These are phyloP conservation scores for Drosophila biarmipes DNA, from an alignment of 1,140 invertebrate genomes.

Conservation along the genomic window DNA sequence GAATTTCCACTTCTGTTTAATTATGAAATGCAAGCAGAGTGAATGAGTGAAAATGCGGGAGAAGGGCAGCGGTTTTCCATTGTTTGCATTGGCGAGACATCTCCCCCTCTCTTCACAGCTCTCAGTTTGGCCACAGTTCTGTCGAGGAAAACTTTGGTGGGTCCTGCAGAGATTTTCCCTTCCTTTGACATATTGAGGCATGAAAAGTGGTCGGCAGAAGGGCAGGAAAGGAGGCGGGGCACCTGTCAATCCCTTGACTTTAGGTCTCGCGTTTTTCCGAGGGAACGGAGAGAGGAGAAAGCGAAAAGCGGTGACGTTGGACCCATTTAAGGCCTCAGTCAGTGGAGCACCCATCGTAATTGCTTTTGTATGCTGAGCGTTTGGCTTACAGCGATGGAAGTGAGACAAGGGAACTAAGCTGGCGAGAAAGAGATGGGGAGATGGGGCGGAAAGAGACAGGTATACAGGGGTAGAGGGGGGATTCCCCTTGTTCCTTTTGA, in stretches of 20 bases:
- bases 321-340: constrained; percentile 20
- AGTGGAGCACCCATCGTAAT: constrained; percentile 49
- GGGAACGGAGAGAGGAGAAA: constrained; percentile 3
- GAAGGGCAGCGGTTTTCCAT: constrained; percentile 11
- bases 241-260: constrained; percentile 47
- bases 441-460: neutral
- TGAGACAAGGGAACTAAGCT: constrained; percentile 47
- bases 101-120: neutral
- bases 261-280: constrained; percentile 4
- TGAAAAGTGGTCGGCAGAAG: neutral
- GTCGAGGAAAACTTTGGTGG: constrained; percentile 21
- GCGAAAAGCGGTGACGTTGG: neutral
- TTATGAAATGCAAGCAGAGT: constrained; percentile 50
- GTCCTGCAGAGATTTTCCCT: constrained; percentile 25
- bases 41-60: constrained; percentile 9
- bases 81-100: constrained; percentile 18
- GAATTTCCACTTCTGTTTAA: constrained; percentile 32
- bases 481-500: constrained; percentile 2
- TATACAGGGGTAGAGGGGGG: too few relatives aligned
- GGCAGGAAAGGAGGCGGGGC: constrained; percentile 9
- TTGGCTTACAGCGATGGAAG: constrained; percentile 40
- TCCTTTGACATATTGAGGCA: constrained; percentile 34
- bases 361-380: constrained; percentile 62
- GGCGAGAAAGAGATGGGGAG: neutral
- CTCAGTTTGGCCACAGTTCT: constrained; percentile 25